Evolutionary conservation across 92 coral and sea anemone species (phyloP).

Genomic region (Umimayanthus kanabou): DNA sequence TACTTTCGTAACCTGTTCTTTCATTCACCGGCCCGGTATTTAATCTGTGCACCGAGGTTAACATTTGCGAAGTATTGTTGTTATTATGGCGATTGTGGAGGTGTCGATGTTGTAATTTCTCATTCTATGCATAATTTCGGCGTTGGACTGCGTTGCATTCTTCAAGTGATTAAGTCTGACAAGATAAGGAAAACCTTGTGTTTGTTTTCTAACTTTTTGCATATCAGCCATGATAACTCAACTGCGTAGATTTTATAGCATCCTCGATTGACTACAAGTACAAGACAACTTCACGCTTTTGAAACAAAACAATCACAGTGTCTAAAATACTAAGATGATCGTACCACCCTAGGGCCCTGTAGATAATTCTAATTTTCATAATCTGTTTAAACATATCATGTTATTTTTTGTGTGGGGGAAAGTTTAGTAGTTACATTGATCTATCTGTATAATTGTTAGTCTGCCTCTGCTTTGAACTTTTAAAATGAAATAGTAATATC

Average conservation of each 20-base stretch:
- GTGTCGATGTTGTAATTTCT: not conserved
- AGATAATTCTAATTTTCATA: too few relatives aligned
- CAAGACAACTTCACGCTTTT: not conserved
- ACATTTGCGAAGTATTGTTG: not conserved
- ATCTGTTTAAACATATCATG: too few relatives aligned
- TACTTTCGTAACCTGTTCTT: slow-evolving; percentile 12
- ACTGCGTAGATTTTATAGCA: not conserved
- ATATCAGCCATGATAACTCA: not conserved
- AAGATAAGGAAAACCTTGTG: not conserved
- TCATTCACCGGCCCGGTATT: not conserved
- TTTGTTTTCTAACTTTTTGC: not conserved
- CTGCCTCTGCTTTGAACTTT: too few relatives aligned
- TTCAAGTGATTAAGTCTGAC: not conserved
- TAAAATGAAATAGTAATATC: not conserved
- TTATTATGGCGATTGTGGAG: not conserved
- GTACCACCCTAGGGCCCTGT: too few relatives aligned
- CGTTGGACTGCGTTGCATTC: not conserved
- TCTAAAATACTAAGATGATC: too few relatives aligned
- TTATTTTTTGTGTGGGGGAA: too few relatives aligned
- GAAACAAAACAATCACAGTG: too few relatives aligned
- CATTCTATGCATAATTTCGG: not conserved
- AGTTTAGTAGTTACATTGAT: too few relatives aligned
- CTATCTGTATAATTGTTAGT: not conserved
- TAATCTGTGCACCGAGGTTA: not conserved
- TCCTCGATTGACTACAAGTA: not conserved